Base-by-base conservation (phyloP, 2,113 vertebrate species). In the Helogale parvula region DNA sequence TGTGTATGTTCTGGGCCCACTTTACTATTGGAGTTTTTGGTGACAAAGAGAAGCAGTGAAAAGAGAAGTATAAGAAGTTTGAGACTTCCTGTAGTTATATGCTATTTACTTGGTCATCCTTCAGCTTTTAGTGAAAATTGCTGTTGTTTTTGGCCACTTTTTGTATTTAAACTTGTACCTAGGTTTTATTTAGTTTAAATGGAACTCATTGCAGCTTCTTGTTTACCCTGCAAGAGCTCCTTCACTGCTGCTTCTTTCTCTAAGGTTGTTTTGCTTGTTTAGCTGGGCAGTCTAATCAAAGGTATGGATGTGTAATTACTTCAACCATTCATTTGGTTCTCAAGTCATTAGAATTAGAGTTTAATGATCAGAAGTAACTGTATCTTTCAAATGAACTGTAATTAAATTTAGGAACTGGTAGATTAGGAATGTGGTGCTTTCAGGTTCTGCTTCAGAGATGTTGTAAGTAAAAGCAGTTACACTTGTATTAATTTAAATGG, bases 391-490 rank as follows among this genome's bases (percentile, higher is more conserved):
- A 90, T 27, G 87, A 94, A 57, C 87, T 80, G 94, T 93, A 77
- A 87, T 97, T 96, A 96, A 96, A 93, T 94, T 95, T 92, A 84
- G 84, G 72, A 80, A 84, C 52, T 87, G 57, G 65, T 85, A 50
- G 96, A 74, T 93, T 91, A 74, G 31, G 79, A 87, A 54, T 80
- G 68, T 76, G 63, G 54, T 63, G 9, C 89, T 94, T 79, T 41
- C 54, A 74, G 83, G 33, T 86, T 93, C 84, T 90, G 80, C 90
- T 93, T 93, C 27, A 9, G 68, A 95, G 88, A 63, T 31, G 57
- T 45, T 77, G 65, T 13, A n/a, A 50, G 50, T 50, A 50, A 50
- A 12, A 50, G 45, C 50, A 50, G 50, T 50, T 93, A 11, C 7
- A 79, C 47, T 91, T 88, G 41, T 90, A 54, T 74, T 90, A 35